phyloP scores from a whole-genome alignment of 2,888 invertebrate genomes.

The Andrena camellia region DNA sequence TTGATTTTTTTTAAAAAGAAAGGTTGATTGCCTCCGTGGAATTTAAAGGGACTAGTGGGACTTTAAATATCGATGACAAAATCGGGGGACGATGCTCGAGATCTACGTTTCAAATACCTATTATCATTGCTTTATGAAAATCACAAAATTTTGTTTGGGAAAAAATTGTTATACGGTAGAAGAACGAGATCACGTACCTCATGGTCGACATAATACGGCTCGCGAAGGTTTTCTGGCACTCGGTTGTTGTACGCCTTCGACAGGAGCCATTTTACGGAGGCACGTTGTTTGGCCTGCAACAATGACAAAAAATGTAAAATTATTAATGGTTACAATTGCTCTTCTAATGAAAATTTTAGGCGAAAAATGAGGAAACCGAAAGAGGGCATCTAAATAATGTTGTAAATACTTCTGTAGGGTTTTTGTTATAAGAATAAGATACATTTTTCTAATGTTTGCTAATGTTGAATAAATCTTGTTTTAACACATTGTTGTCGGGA shows the following conservation, averaged over 20 bases:
- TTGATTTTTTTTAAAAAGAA: not conserved
- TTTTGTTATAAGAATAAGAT: not conserved
- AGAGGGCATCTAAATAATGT: not conserved
- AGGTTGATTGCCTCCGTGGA: too few relatives aligned
- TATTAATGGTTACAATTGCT: not conserved
- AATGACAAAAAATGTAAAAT: conserved; percentile 17
- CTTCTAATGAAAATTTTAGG: not conserved
- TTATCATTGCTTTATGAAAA: too few relatives aligned
- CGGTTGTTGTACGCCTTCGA: conserved; percentile 98
- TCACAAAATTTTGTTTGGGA: too few relatives aligned
- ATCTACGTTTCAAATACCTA: too few relatives aligned
- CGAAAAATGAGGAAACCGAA: not conserved
- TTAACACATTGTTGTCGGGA: too few relatives aligned
- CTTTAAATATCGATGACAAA: too few relatives aligned
- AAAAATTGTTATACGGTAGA: conserved; percentile 56
- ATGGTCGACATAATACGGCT: conserved; percentile 97
- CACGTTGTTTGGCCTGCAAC: conserved; percentile 97
- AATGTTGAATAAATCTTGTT: too few relatives aligned
- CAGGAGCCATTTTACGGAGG: conserved; percentile 98
- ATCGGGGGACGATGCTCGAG: too few relatives aligned
- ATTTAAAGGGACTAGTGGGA: too few relatives aligned
- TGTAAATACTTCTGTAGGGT: not conserved
- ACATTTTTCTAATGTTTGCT: not conserved
- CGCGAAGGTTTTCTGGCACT: conserved; percentile 96
- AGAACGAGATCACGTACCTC: conserved; percentile 87